Evolutionary conservation across 2,888 invertebrate species (phyloP).

Genomic region (Hololepta plana): DNA sequence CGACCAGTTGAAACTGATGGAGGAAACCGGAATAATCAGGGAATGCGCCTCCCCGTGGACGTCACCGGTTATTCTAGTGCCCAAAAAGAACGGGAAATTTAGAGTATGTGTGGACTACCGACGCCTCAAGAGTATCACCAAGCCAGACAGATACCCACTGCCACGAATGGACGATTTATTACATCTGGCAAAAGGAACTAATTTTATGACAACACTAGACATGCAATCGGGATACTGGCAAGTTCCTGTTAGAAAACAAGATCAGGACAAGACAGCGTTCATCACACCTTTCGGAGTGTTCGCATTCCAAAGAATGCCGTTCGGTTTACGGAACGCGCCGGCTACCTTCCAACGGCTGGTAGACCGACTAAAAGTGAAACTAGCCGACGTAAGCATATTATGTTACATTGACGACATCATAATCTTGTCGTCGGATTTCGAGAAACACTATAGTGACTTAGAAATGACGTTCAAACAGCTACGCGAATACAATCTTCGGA

Average conservation of each 20-base stretch:
- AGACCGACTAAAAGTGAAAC: conserved; percentile 11
- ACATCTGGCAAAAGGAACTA: conserved; percentile 15
- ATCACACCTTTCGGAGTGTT: conserved; percentile 16
- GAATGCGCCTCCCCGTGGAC: conserved; percentile 22
- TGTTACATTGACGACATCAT: conserved; percentile 15
- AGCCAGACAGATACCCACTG: conserved; percentile 16
- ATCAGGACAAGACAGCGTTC: conserved; percentile 12
- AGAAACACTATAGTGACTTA: conserved; percentile 12
- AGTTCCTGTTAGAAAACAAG: conserved; percentile 18
- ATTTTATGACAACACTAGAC: conserved; percentile 16
- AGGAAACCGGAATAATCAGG: conserved; percentile 18
- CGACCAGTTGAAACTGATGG: conserved; percentile 16
- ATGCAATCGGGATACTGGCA: conserved; percentile 22
- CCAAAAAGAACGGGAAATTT: conserved; percentile 16
- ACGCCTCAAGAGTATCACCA: conserved; percentile 12
- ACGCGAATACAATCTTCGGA: conserved; percentile 9
- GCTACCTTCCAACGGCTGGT: conserved; percentile 14
- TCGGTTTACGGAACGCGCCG: conserved; percentile 13
- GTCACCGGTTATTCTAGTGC: conserved; percentile 18
- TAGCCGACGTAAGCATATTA: conserved; percentile 10
- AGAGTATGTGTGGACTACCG: conserved; percentile 21
- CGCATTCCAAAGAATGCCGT: conserved; percentile 12
- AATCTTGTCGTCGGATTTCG: conserved; percentile 10
- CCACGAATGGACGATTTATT: conserved; percentile 24
- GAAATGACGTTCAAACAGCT: conserved; percentile 10